Base-by-base conservation (phyloP, 2,797 vertebrate species). In the Mormyrops boulengeri region DNA sequence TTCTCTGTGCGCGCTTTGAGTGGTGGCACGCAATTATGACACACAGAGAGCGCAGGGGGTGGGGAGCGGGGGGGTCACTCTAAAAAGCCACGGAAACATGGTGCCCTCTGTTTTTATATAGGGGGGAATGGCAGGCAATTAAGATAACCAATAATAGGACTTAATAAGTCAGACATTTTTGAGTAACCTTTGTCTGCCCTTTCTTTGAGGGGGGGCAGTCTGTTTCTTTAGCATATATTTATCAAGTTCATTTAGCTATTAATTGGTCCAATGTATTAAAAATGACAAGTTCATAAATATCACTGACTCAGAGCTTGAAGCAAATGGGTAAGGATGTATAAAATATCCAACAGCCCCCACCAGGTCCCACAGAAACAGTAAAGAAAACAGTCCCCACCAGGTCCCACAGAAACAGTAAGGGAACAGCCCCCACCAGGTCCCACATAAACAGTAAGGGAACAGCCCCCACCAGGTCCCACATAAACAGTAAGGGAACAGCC, bases 81-180 rank as follows among this genome's bases (percentile, higher is more conserved):
- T 86, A 88, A 85, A 89, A 87, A 14, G 14, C 52, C 17, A 22
- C 17, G 1, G 53, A 69, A 14, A 11, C 73, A 26, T 44, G 60
- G 77, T 12, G 66, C 60, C 53, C 30, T 87, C 92, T 93, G 92
- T 93, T 93, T 93, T 92, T 93, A 91, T 90, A 55, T 41, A 26
- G 57, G 86, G 89, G 90, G 30, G 91, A 89, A 92, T 93, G 92
- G 93, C 69, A 6, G 91, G 91, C 95, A 96, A 95, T 96, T 96
- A 96, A 95, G 93, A 95, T 94, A 91, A 92, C 91, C 92, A 84
- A 92, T 95, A 95, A 95, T 95, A 94, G 94, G 93, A 94, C 93
- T 93, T 95, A 96, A 96, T 95, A 94, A 96, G 92, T 91, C 91
- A 92, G 92, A 92, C 93, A 93, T 94, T 93, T 95, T 91, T 92